A percentile compares a stretch with the other conserved stretches of the same genome.
Conservation (phyloP, 2,888 invertebrate genomes). For the Deilephila porcellus region DNA sequence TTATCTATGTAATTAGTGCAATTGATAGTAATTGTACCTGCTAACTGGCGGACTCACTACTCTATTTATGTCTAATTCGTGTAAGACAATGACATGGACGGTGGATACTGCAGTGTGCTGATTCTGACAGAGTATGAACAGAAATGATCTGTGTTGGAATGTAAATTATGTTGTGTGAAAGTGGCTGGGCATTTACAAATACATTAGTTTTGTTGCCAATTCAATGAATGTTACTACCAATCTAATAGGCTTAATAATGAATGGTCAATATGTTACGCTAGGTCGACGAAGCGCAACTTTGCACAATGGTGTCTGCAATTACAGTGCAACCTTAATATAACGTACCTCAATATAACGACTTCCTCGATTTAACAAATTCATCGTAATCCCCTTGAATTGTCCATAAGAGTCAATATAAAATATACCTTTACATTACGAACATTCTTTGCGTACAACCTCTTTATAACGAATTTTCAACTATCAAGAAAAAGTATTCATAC, state of each 20-base stretch:
- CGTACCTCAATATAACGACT: too few species aligned
- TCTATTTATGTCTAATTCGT: constrained; percentile 14
- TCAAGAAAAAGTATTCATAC: too few species aligned
- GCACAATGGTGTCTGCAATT: constrained; percentile 1
- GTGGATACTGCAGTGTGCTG: not conserved
- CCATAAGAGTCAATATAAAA: too few species aligned
- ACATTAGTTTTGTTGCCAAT: constrained; percentile 13
- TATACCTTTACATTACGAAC: too few species aligned
- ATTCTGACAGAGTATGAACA: not conserved
- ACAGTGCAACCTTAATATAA: too few species aligned
- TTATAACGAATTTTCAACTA: too few species aligned
- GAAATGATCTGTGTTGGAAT: not conserved
- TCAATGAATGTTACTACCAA: constrained; percentile 9
- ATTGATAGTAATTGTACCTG: constrained; percentile 26
- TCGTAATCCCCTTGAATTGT: too few species aligned
- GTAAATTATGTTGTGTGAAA: not conserved
- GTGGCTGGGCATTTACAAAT: constrained; percentile 8
- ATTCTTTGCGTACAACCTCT: too few species aligned
- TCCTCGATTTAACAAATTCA: too few species aligned
- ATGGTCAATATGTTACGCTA: constrained; percentile 1
- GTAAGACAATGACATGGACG: constrained; percentile 1
- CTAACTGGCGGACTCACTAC: constrained; percentile 3
- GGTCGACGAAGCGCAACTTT: constrained; percentile 13
- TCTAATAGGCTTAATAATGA: not conserved
- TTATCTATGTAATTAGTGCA: constrained; percentile 27